Conservation (phyloP, 2,888 invertebrate genomes). For the Trichacis sp. region DNA sequence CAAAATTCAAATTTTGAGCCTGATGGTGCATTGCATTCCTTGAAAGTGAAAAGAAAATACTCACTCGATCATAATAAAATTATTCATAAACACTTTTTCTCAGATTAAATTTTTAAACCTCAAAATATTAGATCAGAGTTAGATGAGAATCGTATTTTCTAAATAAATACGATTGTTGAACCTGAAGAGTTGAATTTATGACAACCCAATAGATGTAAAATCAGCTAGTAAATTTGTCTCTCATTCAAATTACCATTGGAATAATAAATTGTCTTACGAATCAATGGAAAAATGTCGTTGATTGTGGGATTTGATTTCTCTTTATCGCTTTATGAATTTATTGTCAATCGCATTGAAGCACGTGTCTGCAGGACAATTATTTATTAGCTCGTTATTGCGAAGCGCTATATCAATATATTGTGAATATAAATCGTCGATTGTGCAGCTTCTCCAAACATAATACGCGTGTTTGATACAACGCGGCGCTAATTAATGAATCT, state of each 20-base stretch:
- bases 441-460: conserved; percentile 33
- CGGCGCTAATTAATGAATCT: conserved; percentile 25
- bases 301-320: conserved; percentile 20
- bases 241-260: background rate
- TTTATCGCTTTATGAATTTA: conserved; percentile 26
- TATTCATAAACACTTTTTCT: no score
- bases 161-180: no score
- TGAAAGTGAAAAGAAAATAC: no score
- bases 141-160: no score
- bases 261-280: background rate
- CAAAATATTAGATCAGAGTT: no score
- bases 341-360: conserved; percentile 9
- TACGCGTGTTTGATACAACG: conserved; percentile 25
- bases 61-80: no score
- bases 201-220: no score
- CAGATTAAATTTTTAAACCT: no score
- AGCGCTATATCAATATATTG: conserved; percentile 29
- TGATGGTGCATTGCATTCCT: no score
- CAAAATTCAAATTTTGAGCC: no score
- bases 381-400: conserved; percentile 35
- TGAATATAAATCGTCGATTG: conserved; percentile 27
- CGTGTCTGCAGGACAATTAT: conserved; percentile 28
- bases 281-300: background rate
- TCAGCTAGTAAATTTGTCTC: background rate
- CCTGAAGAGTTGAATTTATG: no score